phyloP scores from a whole-genome alignment of 1,140 invertebrate species.

The Brachionus plicatilis region DNA sequence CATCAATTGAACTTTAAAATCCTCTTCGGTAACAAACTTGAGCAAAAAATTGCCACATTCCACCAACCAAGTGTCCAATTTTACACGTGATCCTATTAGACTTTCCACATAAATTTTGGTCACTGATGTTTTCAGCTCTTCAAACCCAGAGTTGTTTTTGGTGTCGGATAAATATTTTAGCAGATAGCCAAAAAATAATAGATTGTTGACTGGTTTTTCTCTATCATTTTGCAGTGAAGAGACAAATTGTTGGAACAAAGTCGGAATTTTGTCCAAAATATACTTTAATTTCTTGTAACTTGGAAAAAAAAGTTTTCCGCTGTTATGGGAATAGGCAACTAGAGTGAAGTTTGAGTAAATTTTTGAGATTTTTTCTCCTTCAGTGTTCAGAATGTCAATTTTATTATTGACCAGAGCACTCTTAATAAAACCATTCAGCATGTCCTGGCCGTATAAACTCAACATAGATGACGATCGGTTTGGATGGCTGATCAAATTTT shows the following conservation, averaged over 20 bases:
- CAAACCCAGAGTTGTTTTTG: not conserved
- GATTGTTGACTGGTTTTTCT: not conserved
- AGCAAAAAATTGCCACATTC: not conserved
- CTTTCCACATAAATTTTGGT: not conserved
- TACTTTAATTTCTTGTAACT: not conserved
- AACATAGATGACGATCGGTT: not conserved
- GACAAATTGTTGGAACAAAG: not conserved
- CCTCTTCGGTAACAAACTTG: not conserved
- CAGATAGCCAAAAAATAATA: not conserved
- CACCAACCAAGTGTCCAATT: not conserved
- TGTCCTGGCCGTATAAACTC: not conserved
- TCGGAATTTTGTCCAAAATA: not conserved
- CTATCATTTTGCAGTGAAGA: not conserved
- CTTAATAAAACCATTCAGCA: not conserved
- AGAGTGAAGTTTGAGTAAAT: not conserved
- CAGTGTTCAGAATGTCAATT: not conserved
- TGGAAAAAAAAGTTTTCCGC: not conserved
- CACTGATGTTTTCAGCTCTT: not conserved
- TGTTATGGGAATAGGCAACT: not conserved
- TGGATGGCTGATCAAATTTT: not conserved
- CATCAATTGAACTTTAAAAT: constrained; percentile 57
- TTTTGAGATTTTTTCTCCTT: not conserved
- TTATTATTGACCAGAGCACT: not conserved
- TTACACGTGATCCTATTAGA: not conserved
- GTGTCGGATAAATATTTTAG: not conserved